A percentile compares a stretch with the other conserved stretches of the same genome.
Conservation (phyloP, 2,797 vertebrate species). For the Spinus pinus region DNA sequence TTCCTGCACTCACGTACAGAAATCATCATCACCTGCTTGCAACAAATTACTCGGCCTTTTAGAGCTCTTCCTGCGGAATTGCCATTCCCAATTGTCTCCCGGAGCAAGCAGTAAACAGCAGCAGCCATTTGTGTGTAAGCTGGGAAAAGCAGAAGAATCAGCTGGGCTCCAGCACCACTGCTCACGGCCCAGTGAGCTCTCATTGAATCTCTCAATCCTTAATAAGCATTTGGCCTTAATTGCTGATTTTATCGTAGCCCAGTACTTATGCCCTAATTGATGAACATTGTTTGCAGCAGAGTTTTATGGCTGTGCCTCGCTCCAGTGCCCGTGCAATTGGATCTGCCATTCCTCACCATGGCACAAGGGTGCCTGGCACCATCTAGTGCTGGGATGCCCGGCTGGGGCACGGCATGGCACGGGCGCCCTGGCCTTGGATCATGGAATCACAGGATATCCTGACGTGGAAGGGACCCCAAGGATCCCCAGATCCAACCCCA, state of each 20-base stretch:
- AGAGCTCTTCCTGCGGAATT: background rate
- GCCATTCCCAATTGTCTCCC: background rate
- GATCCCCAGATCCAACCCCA: rapidly evolving
- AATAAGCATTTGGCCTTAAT: constrained; percentile 31
- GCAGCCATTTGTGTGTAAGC: background rate
- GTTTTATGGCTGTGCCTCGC: background rate
- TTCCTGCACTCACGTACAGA: rapidly evolving
- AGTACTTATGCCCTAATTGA: background rate
- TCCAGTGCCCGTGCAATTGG: background rate
- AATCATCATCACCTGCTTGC: background rate
- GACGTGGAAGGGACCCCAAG: background rate
- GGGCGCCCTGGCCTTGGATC: rapidly evolving
- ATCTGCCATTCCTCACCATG: rapidly evolving
- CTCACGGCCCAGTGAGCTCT: background rate
- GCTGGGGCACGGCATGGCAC: background rate
- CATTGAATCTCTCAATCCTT: background rate
- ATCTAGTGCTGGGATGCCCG: constrained; percentile 28
- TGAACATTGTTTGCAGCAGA: background rate
- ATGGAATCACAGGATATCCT: background rate
- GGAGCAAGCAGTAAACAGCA: background rate
- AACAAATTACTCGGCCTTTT: background rate
- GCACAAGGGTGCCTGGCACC: constrained; percentile 9
- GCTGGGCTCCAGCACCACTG: background rate
- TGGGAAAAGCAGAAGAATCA: background rate
- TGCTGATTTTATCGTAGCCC: constrained; percentile 19